A percentile compares a stretch with the other conserved stretches of the same genome.
Conservation (phyloP, 2,113 vertebrate species). For the Pseudorasbora parva region DNA sequence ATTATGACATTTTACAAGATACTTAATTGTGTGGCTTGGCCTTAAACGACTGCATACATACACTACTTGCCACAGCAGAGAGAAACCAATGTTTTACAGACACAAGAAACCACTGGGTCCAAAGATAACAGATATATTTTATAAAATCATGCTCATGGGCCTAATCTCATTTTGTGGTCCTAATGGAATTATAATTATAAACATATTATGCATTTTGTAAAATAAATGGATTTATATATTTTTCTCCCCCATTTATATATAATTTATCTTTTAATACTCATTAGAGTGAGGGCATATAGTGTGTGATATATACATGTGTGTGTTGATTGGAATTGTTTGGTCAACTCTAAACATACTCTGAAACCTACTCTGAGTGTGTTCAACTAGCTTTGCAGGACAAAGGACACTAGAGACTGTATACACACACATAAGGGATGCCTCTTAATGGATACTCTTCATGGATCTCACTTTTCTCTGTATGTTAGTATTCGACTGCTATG, state of each 20-base stretch:
- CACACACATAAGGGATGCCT: background rate
- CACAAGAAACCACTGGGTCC: slow-evolving; percentile 4
- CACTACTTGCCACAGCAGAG: slow-evolving; percentile 3
- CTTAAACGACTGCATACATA: slow-evolving; percentile 21
- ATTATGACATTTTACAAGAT: slow-evolving; percentile 24
- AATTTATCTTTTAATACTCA: no score
- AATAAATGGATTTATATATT: background rate
- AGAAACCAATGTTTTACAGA: slow-evolving; percentile 24
- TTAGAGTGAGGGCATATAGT: no score
- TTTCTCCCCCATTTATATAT: no score
- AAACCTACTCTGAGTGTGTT: no score
- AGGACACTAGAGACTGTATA: background rate
- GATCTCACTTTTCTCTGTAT: no score
- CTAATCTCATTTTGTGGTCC: background rate
- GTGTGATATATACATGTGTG: no score
- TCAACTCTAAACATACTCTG: no score
- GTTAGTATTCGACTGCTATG: no score
- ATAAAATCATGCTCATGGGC: background rate
- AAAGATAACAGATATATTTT: background rate
- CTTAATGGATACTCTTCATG: background rate
- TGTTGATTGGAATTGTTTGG: no score
- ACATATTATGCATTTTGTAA: background rate
- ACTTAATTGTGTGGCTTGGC: slow-evolving; percentile 36
- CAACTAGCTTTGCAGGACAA: no score
- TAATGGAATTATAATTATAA: background rate